phyloP scores from a whole-genome alignment of 2,113 vertebrate species.

The Pedetes capensis region DNA sequence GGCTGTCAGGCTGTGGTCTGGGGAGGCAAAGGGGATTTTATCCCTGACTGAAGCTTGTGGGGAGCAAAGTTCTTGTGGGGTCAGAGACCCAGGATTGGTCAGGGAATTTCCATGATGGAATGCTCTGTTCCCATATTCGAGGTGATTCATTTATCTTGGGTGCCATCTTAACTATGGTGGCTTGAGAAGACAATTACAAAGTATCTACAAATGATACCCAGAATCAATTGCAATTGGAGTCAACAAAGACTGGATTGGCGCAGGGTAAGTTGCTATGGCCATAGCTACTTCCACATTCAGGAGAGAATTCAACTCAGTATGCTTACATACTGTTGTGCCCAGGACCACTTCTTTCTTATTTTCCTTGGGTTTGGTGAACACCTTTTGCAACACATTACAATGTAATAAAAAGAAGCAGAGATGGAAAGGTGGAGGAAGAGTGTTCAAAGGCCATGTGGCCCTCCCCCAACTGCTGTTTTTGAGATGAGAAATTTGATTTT shows the following conservation, averaged over 20 bases:
- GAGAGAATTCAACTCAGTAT: not conserved
- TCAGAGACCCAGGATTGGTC: conserved; percentile 44
- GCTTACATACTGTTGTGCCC: not conserved
- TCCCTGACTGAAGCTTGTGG: not conserved
- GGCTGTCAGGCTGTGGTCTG: conserved; percentile 62
- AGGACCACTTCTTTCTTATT: not conserved
- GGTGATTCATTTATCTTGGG: conserved; percentile 73
- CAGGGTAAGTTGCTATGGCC: not conserved
- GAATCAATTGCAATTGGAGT: not conserved
- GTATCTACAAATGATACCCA: not conserved
- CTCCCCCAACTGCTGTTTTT: not conserved
- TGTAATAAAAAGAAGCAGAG: not conserved
- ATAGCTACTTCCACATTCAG: fast-evolving
- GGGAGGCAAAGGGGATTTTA: conserved; percentile 52
- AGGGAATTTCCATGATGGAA: conserved; percentile 73
- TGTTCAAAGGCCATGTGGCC: fast-evolving
- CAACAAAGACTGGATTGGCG: not conserved
- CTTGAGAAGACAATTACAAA: not conserved
- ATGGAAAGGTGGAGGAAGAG: no score
- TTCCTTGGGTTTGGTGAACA: not conserved
- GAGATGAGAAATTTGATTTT: not conserved
- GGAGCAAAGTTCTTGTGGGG: conserved; percentile 68
- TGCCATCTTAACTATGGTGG: not conserved
- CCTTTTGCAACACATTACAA: not conserved
- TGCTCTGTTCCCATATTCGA: conserved; percentile 37